Base-by-base conservation (phyloP, 2,113 vertebrate genomes). In the Etheostoma spectabile region DNA sequence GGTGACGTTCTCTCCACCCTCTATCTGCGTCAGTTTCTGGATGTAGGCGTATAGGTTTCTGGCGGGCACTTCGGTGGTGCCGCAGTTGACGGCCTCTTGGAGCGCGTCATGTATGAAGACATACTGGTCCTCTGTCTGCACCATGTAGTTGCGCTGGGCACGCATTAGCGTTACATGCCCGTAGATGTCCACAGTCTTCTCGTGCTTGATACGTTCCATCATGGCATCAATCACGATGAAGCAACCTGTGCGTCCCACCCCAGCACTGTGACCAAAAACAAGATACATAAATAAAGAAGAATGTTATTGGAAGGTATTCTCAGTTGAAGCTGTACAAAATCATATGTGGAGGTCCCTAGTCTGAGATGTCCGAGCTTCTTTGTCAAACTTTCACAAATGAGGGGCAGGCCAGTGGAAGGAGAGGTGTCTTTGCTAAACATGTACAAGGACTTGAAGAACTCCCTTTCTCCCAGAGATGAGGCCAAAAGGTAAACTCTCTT, bases 161-260 rank as follows among this genome's bases (percentile, higher is more conserved):
- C 98, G 97, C 98, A 99, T 99, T 93, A 99, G 96, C 88, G 98
- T 99, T 90, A 99, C 98, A 64, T 99, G 98, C 85, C 98, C 98
- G 86, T 99, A 99, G 96, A 99, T 99, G 95, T 99, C 98, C 94
- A 97, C 98, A 83, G 98, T 99, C 94, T 99, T 99, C 96, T 99
- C 98, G 90, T 99, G 97, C 90, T 99, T 98, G 96, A 99, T 99
- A 88, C 98, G 96, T 93, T 99, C 98, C 93, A 99, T 90, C 98
- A 99, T 99, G 93, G 98, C 98, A 92, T 99, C 98, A 93, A 99
- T 99, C 90, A 99, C 98, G 83, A 99, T 99, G 96, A 99, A 99
- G 93, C 98, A 99, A 79, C 98, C 98, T 63, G 98, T 99, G 90
- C 98, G 96, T 89, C 98, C 98, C 74, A 99, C 98, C 72, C 98